These are phyloP conservation scores for Philereme transversata DNA, from an alignment of 2,888 invertebrate genomes.

Conservation along the genomic window DNA sequence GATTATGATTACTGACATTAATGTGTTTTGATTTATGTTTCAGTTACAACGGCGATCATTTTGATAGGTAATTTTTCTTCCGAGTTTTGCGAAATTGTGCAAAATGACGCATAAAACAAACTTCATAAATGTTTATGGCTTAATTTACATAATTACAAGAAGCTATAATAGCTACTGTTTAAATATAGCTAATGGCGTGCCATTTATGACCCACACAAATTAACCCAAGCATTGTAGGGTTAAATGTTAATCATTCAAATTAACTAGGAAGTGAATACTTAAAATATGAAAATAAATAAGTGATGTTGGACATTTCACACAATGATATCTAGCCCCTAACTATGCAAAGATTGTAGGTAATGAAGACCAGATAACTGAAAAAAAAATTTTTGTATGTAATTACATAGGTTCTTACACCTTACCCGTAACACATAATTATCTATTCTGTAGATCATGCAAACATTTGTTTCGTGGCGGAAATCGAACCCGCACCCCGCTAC, in stretches of 20 bases:
- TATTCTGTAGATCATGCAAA: too few relatives aligned
- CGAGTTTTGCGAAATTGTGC: constrained; percentile 10
- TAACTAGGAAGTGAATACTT: too few relatives aligned
- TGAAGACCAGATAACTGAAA: too few relatives aligned
- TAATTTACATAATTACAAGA: constrained; percentile 27
- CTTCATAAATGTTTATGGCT: constrained; percentile 30
- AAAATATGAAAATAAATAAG: too few relatives aligned
- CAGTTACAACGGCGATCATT: constrained; percentile 47
- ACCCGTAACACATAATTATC: too few relatives aligned
- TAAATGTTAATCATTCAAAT: background rate
- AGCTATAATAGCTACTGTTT: constrained; percentile 19
- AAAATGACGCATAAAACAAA: constrained; percentile 28
- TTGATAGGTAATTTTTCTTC: constrained; percentile 44
- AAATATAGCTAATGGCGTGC: constrained; percentile 17
- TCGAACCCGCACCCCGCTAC: too few relatives aligned
- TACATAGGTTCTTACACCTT: too few relatives aligned
- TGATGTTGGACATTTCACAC: too few relatives aligned
- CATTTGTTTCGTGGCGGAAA: too few relatives aligned
- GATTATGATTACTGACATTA: constrained; percentile 61
- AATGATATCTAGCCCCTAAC: too few relatives aligned
- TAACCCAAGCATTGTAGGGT: constrained; percentile 20
- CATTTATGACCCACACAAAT: constrained; percentile 19
- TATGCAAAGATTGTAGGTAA: too few relatives aligned
- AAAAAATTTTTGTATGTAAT: too few relatives aligned
- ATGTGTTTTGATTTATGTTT: constrained; percentile 65